Evolutionary conservation across 2,113 vertebrate genomes (phyloP).

Genomic region (Hydrochoerus hydrochaeris): DNA sequence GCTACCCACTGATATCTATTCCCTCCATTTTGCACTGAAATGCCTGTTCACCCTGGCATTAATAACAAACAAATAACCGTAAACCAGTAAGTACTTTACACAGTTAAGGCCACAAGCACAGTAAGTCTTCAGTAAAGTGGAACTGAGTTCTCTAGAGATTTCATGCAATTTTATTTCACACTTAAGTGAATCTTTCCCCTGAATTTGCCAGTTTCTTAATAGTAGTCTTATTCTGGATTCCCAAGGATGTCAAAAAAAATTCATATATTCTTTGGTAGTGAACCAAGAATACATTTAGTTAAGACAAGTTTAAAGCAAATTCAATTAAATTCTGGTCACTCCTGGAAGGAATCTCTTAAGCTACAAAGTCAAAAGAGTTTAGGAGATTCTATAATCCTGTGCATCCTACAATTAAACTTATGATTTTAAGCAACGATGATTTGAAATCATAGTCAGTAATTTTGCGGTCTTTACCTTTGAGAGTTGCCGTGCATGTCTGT

Average conservation of each 20-base stretch:
- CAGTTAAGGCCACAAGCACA: slow-evolving; percentile 18
- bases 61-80: background rate
- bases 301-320: slow-evolving; percentile 49
- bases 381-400: background rate
- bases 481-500: background rate
- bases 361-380: background rate
- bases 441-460: background rate
- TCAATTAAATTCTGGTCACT: background rate
- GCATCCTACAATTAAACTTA: slow-evolving; percentile 7
- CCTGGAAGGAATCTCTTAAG: slow-evolving; percentile 45
- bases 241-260: slow-evolving; percentile 5
- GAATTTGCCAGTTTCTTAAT: slow-evolving; percentile 31
- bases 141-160: background rate
- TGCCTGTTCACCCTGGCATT: slow-evolving; percentile 1
- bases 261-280: background rate
- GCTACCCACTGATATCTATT: background rate
- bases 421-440: background rate
- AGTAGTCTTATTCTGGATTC: slow-evolving; percentile 5
- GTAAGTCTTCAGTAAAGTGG: background rate
- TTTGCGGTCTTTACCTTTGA: background rate
- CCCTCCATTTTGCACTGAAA: background rate
- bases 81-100: background rate
- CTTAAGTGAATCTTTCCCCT: slow-evolving; percentile 32
- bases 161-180: slow-evolving; percentile 53
- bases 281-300: slow-evolving; percentile 44